Evolutionary conservation across 92 coral and sea anemone species (phyloP).

Genomic region (Epizoanthus illoricatus): DNA sequence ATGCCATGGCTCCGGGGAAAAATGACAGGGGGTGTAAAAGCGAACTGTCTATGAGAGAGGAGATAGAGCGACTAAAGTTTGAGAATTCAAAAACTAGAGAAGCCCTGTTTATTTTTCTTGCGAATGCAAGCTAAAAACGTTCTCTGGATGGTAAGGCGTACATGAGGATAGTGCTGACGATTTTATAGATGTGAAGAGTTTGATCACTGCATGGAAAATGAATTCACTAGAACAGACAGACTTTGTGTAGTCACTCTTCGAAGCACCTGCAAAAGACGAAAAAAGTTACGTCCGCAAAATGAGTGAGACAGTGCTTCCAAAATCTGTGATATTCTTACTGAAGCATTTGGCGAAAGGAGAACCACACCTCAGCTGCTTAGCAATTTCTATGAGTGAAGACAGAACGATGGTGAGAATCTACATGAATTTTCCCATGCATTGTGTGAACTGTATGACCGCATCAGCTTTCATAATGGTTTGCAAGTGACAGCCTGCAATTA

Average conservation of each 20-base stretch:
- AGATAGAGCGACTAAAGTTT: too few relatives aligned
- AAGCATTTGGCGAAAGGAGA: constrained; percentile 45
- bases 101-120: too few relatives aligned
- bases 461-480: background rate
- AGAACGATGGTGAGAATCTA: constrained; percentile 37
- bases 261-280: constrained; percentile 36
- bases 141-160: too few relatives aligned
- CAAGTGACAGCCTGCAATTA: constrained; percentile 4
- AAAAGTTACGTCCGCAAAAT: constrained; percentile 28
- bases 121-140: too few relatives aligned
- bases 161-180: too few relatives aligned
- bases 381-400: constrained; percentile 34
- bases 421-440: constrained; percentile 37
- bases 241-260: background rate
- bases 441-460: constrained; percentile 21
- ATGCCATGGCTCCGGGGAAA: too few relatives aligned
- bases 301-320: constrained; percentile 41
- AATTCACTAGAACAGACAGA: too few relatives aligned
- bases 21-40: too few relatives aligned
- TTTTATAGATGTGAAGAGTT: too few relatives aligned
- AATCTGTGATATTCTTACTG: constrained; percentile 24
- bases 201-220: too few relatives aligned
- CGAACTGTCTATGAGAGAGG: too few relatives aligned
- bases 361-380: constrained; percentile 27
- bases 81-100: too few relatives aligned